Evolutionary conservation across 1,140 invertebrate genomes (phyloP), one percentile per base, ranked within the genome.

Genomic region (Sinonovacula constricta): DNA sequence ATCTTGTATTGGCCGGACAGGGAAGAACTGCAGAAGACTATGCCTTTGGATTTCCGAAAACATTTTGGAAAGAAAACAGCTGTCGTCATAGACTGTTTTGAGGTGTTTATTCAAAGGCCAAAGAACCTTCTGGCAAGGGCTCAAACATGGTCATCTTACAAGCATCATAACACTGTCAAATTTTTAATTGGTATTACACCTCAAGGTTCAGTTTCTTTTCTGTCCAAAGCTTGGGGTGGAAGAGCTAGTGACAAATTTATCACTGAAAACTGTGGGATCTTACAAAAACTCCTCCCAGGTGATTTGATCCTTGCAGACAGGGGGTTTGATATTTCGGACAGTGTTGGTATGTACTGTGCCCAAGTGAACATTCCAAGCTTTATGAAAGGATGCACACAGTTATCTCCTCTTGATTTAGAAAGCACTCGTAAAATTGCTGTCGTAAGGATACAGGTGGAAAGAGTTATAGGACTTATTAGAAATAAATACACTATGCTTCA

Each of bases 11-110:
- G 72, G 63, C 72, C 72, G 10, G 72, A 76, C 18, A 76, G 72
- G 31, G 72, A 76, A 18, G 51, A 56, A 49, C 54, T 76, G 26
- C 30, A 45, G 24, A 26, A 22, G 12, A 74, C 60, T 12, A 74
- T 74, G 70, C 70, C 59, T 18, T 5, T 74, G 22, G 45, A 54
- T n/a, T 63, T 63, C 36, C 5, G 57, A 3, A 49, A 24, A 53
- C 57, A 74, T 24, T 74, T 74, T 33, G 70, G 57, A 45, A 24
- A 7, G 1, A 72, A 62, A n/a, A 57, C 76, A 14, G 67, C 78
- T 34, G 72, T 78, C 14, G 77, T 81, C 24, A 76, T 83, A 24
- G 80, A 84, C 45, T 82, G 80, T 70, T 84, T n/a, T n/a, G n/a
- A n/a, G n/a, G n/a, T n/a, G n/a, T n/a, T n/a, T n/a, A n/a, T n/a